Evolutionary conservation across 2,888 invertebrate species (phyloP), one percentile per base, ranked within the genome.

Genomic region (Rapana venosa): DNA sequence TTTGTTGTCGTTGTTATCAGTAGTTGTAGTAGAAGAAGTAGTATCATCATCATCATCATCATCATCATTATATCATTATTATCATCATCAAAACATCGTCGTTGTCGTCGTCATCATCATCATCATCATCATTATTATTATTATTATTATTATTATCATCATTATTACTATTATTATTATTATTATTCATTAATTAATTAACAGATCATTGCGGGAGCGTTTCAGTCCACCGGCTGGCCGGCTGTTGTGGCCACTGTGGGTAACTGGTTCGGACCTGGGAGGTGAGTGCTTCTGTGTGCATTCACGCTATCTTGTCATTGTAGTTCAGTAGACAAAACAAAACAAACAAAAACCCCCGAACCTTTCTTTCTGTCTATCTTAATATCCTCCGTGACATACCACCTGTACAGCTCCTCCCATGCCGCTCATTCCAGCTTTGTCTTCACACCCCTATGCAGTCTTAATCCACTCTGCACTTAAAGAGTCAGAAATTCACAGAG

Each of bases 151-250:
- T 8, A 47, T 47, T 8, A 47, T 17, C 2, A 79, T 79, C 0
- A 20, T 35, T 15, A 79, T 15, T 35, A 79, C 1, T 17, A 35
- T 32, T 17, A 79, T 79, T 11, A 79, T 79, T 4, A 79, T 26
- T 1, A 22, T 35, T 11, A 79, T 79, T 22, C n/a, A n/a, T 47
- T 47, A n/a, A 74, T 74, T 26, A n/a, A n/a, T 74, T 94, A 96
- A 87, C 94, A 98, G 98, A 97, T 97, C 0, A 96, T 97, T 0
- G 95, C 94, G 79, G 99, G 99, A 20, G 97, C 98, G 22, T 97
- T 98, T 22, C 99, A 99, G 97, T 98, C 99, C 0, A 98, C 98
- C 0, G 99, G 99, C 0, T 99, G 99, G 99, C 99, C 99, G 0
- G 98, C 98, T 88, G 99, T 99, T 0, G 99, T 99, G 0, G 97